phyloP scores from a whole-genome alignment of 2,888 invertebrate species.

The Yponomeuta cagnagella region DNA sequence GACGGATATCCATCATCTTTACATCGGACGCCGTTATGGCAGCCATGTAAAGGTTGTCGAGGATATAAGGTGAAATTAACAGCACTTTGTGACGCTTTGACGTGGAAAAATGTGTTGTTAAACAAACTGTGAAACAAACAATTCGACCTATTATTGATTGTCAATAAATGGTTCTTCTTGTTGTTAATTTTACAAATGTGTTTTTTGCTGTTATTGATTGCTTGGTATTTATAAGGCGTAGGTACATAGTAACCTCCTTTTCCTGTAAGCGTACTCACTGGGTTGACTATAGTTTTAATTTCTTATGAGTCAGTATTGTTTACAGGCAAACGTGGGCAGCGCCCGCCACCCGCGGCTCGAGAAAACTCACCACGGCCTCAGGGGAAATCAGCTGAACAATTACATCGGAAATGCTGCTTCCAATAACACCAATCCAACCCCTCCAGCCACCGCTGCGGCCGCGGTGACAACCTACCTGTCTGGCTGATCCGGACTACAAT shows the following conservation, averaged over 20 bases:
- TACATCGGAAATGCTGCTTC: slow-evolving; percentile 65
- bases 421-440: slow-evolving; percentile 54
- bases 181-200: not conserved
- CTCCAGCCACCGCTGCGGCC: not conserved
- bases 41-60: slow-evolving; percentile 60
- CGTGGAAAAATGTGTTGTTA: slow-evolving; percentile 45
- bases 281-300: slow-evolving; percentile 10
- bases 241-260: too few species aligned
- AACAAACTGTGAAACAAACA: slow-evolving; percentile 7
- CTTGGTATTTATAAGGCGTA: not conserved
- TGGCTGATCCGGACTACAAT: not conserved
- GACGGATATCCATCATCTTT: slow-evolving; percentile 66
- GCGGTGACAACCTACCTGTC: not conserved
- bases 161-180: not conserved
- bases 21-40: slow-evolving; percentile 61
- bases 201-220: not conserved
- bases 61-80: slow-evolving; percentile 70
- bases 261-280: not conserved
- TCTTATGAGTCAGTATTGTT: slow-evolving; percentile 37
- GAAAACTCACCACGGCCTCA: slow-evolving; percentile 48
- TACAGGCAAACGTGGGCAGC: slow-evolving; percentile 31
- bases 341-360: slow-evolving; percentile 36
- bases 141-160: not conserved
- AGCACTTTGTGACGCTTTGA: slow-evolving; percentile 66
- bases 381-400: slow-evolving; percentile 72